Percentiles rank a stretch among this genome's conserved stretches.
Conservation (phyloP, 2,113 vertebrate genomes). For the Podiceps cristatus region DNA sequence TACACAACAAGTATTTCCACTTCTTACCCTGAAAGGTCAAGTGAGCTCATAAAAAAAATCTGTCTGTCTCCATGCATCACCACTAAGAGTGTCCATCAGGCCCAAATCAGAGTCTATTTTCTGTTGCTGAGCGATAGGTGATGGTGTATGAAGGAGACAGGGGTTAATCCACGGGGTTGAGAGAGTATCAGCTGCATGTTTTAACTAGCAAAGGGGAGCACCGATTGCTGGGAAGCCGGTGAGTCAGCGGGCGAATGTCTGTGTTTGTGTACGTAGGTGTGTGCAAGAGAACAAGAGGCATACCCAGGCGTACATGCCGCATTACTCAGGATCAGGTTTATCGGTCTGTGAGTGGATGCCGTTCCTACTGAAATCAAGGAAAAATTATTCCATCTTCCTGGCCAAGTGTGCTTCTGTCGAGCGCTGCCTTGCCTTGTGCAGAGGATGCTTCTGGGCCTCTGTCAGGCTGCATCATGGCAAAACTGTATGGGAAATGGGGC, state of each 20-base stretch:
- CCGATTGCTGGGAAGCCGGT: conserved; percentile 38
- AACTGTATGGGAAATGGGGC: accelerated
- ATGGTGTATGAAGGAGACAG: conserved; percentile 56
- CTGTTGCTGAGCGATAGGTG: neutral
- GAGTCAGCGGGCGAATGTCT: conserved; percentile 35
- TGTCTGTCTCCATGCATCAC: conserved; percentile 54
- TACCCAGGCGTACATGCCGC: accelerated
- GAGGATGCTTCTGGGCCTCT: conserved; percentile 13
- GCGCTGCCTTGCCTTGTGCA: neutral
- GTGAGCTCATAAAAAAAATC: conserved; percentile 49
- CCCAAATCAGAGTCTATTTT: neutral
- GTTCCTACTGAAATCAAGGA: neutral
- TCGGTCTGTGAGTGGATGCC: neutral
- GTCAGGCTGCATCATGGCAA: neutral
- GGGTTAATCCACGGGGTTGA: conserved; percentile 64
- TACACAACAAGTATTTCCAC: conserved; percentile 62
- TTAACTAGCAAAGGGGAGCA: conserved; percentile 48
- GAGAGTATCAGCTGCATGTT: conserved; percentile 34
- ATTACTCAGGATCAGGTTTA: neutral
- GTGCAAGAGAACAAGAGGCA: neutral
- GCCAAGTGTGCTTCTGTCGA: neutral
- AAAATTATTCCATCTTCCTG: neutral
- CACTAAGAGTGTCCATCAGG: conserved; percentile 48
- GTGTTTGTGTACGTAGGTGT: conserved; percentile 33
- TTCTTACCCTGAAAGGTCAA: conserved; percentile 70